Conservation (phyloP, 2,888 invertebrate species). For the Drosophila neotestacea region DNA sequence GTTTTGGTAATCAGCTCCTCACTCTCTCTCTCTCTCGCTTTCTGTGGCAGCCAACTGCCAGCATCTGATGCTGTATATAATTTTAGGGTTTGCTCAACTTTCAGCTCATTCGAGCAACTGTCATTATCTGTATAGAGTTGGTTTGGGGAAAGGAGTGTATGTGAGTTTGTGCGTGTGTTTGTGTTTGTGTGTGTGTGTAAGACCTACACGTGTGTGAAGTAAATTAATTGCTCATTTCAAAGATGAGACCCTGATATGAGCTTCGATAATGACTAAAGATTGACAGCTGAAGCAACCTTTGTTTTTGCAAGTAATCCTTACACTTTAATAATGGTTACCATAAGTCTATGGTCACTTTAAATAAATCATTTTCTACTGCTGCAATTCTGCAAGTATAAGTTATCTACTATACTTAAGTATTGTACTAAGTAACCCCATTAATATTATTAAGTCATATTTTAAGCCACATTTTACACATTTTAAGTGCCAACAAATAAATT, state of each 20-base stretch:
- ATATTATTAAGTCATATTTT: neutral
- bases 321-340: neutral
- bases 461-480: too few relatives aligned
- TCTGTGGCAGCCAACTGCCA: slow-evolving; percentile 1
- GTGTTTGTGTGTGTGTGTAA: slow-evolving; percentile 10
- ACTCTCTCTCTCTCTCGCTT: neutral
- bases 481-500: too few relatives aligned
- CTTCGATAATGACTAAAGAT: slow-evolving; percentile 31
- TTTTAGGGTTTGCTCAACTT: slow-evolving; percentile 62
- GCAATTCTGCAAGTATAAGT: too few relatives aligned
- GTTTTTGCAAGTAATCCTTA: neutral
- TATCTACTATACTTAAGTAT: too few relatives aligned
- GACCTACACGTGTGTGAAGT: slow-evolving; percentile 25
- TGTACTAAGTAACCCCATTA: neutral
- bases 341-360: neutral
- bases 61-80: slow-evolving; percentile 38
- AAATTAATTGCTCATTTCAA: slow-evolving; percentile 65
- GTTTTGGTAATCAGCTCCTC: slow-evolving; percentile 64
- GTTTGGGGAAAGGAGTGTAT: slow-evolving; percentile 5
- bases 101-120: slow-evolving; percentile 38
- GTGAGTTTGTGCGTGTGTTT: neutral
- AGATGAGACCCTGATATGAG: slow-evolving; percentile 37
- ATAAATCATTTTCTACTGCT: too few relatives aligned
- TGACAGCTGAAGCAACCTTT: slow-evolving; percentile 6
- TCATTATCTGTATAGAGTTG: slow-evolving; percentile 14